These are phyloP conservation scores for Diglossa brunneiventris DNA, from an alignment of 2,113 vertebrate genomes.

Conservation along the genomic window DNA sequence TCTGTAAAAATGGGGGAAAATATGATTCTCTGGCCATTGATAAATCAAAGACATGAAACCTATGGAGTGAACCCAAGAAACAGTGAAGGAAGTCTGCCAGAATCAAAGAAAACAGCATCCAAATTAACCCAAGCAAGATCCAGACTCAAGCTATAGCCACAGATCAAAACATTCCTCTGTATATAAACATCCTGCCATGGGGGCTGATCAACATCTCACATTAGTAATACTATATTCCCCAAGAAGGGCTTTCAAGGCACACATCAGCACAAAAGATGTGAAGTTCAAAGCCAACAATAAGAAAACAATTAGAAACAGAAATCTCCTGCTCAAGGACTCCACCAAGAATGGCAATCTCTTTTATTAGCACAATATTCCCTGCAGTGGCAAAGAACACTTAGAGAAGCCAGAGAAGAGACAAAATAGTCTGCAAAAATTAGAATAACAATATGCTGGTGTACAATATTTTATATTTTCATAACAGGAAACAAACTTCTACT, in stretches of 20 bases:
- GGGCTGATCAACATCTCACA: constrained; percentile 53
- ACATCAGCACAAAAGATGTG: constrained; percentile 54
- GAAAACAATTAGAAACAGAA: constrained; percentile 75
- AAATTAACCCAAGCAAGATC: constrained; percentile 5
- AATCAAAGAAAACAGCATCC: constrained; percentile 45
- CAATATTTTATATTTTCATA: neutral
- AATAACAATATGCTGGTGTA: neutral
- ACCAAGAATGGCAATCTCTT: constrained; percentile 46
- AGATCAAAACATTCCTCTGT: constrained; percentile 62
- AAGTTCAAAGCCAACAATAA: constrained; percentile 73
- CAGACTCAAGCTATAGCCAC: constrained; percentile 21
- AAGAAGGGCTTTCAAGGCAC: constrained; percentile 58
- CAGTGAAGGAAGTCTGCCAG: constrained; percentile 36
- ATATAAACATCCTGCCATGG: constrained; percentile 61
- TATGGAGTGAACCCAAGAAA: constrained; percentile 23
- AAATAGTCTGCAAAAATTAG: constrained; percentile 26
- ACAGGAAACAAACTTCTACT: neutral
- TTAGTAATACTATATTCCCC: constrained; percentile 52
- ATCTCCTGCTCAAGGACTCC: constrained; percentile 30
- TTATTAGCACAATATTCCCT: constrained; percentile 49
- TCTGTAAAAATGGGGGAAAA: constrained; percentile 27
- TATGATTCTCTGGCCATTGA: neutral
- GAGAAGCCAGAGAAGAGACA: constrained; percentile 12
- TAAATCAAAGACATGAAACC: constrained; percentile 45
- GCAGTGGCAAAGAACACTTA: constrained; percentile 8